Evolutionary conservation across 2,888 invertebrate genomes (phyloP).

Genomic region (Rhagonycha fulva): DNA sequence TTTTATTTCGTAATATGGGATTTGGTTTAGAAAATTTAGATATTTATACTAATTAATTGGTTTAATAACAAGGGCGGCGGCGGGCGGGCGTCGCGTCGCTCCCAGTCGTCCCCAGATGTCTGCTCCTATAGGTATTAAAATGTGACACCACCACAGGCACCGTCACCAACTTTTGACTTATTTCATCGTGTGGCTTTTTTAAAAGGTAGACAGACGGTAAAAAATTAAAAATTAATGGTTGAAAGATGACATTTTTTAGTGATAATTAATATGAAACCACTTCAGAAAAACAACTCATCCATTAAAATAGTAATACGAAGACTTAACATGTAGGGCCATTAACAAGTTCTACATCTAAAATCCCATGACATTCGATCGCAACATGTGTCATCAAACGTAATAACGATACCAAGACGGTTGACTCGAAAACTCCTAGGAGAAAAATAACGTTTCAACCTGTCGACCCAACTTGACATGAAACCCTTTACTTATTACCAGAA

Average conservation of each 20-base stretch:
- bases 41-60: slow-evolving; percentile 45
- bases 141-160: slow-evolving; percentile 6
- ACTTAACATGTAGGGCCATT: slow-evolving; percentile 28
- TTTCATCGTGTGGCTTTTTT: slow-evolving; percentile 7
- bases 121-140: slow-evolving; percentile 23
- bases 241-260: slow-evolving; percentile 31
- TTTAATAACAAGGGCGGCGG: slow-evolving; percentile 48
- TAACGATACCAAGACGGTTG: slow-evolving; percentile 26
- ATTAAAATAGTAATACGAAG: slow-evolving; percentile 28
- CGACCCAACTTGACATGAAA: slow-evolving; percentile 30
- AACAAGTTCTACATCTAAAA: slow-evolving; percentile 31
- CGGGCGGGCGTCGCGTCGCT: slow-evolving; percentile 8
- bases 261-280: slow-evolving; percentile 29
- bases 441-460: slow-evolving; percentile 35
- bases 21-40: slow-evolving; percentile 42
- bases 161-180: neutral
- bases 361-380: slow-evolving; percentile 42
- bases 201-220: slow-evolving; percentile 30
- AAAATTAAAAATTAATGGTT: slow-evolving; percentile 33
- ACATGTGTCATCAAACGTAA: slow-evolving; percentile 40
- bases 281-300: slow-evolving; percentile 32
- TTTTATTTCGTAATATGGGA: slow-evolving; percentile 46
- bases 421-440: slow-evolving; percentile 14
- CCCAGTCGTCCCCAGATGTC: slow-evolving; percentile 20
- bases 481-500: slow-evolving; percentile 10